Base-by-base conservation (phyloP, 1,140 invertebrate species). In the Forficula auricularia region DNA sequence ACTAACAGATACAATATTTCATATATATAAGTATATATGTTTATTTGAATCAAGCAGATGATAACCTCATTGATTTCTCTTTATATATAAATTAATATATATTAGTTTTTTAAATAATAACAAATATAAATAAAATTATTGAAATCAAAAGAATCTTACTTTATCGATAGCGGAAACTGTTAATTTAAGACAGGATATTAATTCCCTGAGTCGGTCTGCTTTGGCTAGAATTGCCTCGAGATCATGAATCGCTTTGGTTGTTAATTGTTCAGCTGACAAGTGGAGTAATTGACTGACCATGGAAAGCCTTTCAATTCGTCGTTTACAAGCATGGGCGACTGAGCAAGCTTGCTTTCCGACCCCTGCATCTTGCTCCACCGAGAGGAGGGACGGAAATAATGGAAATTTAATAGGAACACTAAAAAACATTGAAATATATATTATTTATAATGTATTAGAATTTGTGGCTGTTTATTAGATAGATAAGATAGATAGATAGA, bases 301-400 rank as follows among this genome's bases (percentile, higher is more conserved):
- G 1, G 73, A 65, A 43, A 76, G 67, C 47, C 70, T 74, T 48
- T 88, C 83, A 19, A 91, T 74, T 47, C 78, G 71, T 44, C 86
- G 64, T 55, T 79, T 82, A 49, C 82, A 79, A 34, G 78, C 77
- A 63, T 92, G 81, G 1, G 81, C 83, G 18, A 89, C 81, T 47
- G 82, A 86, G 56, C 85, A 89, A 32, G 81, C 79, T n/a, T 78
- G 70, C 63, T 91, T 91, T 0, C 84, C 86, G 49, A 86, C 71
- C 49, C 76, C 79, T 3, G 87, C 87, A 63, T 92, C 88, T 54
- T 83, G 83, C 56, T 91, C 84, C 3, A 88, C 79, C 2, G 81
- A 82, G 7, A 86, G 75, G 27, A 79, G 63, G 57, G 72, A 79
- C 1, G 79, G 76, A 59, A 87, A 90, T 3, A 75, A 73, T 27